Percentiles rank a stretch among this genome's conserved stretches.
phyloP scores from a whole-genome alignment of 2,797 vertebrate species.

The Crypturellus tataupa region DNA sequence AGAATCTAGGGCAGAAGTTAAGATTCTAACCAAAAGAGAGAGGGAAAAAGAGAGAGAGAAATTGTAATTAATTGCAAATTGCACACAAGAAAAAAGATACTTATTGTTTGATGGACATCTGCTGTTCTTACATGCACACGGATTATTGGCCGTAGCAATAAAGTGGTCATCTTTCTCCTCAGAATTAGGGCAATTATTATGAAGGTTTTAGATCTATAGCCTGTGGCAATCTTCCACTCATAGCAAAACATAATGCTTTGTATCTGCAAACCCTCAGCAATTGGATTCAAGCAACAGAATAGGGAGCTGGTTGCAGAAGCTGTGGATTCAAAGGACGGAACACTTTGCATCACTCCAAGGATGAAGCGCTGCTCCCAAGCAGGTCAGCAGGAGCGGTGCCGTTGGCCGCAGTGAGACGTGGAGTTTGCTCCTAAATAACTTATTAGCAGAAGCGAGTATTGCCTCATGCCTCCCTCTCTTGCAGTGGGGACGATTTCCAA shows the following conservation, averaged over 20 bases:
- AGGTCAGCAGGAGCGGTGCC: background rate
- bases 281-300: background rate
- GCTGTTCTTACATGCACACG: background rate
- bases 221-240: rapidly evolving
- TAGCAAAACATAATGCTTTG: background rate
- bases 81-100: rapidly evolving
- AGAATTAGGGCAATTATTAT: background rate
- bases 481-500: rapidly evolving
- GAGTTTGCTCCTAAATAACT: background rate
- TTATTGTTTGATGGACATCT: background rate
- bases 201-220: background rate
- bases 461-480: background rate
- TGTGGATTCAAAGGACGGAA: background rate
- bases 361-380: background rate
- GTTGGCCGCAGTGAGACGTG: background rate
- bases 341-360: background rate
- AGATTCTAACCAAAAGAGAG: background rate
- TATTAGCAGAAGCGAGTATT: background rate
- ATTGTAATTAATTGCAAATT: background rate
- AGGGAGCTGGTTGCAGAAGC: background rate
- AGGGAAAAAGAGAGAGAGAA: too few relatives aligned
- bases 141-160: background rate
- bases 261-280: background rate
- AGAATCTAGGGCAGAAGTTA: background rate
- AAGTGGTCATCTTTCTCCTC: background rate